Percentiles rank a stretch among this genome's conserved stretches.
Conservation (phyloP, 2,113 vertebrate genomes). For the Phalacrocorax brasilianus region DNA sequence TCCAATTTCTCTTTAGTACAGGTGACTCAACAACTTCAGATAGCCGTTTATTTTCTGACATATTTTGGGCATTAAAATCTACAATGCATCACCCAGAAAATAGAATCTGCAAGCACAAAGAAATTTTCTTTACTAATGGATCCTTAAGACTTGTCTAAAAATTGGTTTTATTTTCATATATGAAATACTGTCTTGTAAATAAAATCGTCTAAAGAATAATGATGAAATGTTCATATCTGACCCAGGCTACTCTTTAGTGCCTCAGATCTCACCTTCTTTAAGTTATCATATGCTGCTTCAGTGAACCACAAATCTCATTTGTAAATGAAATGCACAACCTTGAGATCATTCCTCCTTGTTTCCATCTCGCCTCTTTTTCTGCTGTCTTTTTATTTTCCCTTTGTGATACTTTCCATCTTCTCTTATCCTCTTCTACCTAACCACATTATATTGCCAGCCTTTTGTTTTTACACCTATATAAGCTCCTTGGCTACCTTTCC, state of each 20-base stretch:
- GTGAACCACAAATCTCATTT: background rate
- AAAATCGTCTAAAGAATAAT: background rate
- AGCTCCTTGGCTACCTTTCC: background rate
- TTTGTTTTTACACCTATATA: background rate
- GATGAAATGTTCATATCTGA: background rate
- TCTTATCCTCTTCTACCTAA: background rate
- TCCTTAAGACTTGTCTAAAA: background rate
- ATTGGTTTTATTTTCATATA: no score
- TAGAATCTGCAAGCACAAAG: background rate
- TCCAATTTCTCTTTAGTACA: background rate
- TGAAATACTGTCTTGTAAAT: no score
- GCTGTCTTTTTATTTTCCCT: background rate
- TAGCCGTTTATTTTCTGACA: background rate
- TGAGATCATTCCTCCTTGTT: background rate
- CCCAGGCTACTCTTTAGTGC: background rate
- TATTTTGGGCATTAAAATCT: background rate
- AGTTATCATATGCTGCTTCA: background rate
- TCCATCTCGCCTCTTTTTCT: background rate
- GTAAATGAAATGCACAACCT: background rate
- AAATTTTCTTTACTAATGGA: background rate
- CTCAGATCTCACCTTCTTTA: background rate
- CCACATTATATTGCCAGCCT: background rate
- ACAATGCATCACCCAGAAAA: background rate
- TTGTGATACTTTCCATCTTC: background rate
- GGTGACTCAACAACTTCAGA: background rate